These are phyloP conservation scores for Zonitis immaculata DNA, from an alignment of 2,888 invertebrate species.

Conservation along the genomic window DNA sequence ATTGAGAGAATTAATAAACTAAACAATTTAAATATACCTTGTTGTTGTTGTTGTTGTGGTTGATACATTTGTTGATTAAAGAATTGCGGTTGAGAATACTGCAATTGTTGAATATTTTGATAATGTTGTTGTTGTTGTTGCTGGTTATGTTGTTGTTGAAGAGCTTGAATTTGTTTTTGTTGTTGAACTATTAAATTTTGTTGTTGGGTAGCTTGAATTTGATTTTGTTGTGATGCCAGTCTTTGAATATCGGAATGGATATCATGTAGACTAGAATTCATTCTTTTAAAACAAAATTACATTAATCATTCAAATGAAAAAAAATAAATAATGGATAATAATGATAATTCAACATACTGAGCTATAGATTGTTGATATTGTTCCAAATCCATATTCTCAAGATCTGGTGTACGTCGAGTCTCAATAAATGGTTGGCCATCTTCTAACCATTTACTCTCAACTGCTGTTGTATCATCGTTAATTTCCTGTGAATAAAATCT, in stretches of 20 bases:
- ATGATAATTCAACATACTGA: conserved; percentile 57
- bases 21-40: conserved; percentile 3
- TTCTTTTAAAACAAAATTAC: conserved; percentile 53
- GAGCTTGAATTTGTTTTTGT: conserved; percentile 47
- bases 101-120: neutral
- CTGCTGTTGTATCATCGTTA: conserved; percentile 53
- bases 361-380: conserved; percentile 62
- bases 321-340: neutral
- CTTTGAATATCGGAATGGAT: conserved; percentile 92
- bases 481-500: conserved; percentile 50
- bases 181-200: conserved; percentile 55
- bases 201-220: conserved; percentile 61
- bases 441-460: conserved; percentile 65
- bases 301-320: too few species aligned
- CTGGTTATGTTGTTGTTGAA: conserved; percentile 39
- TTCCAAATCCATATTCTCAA: conserved; percentile 75
- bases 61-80: conserved; percentile 53
- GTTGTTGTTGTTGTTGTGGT: conserved; percentile 49
- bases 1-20: neutral
- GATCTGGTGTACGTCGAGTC: conserved; percentile 66
- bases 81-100: conserved; percentile 40
- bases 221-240: conserved; percentile 76
- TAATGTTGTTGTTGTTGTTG: conserved; percentile 21
- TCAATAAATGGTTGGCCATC: conserved; percentile 58
- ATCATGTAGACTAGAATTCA: conserved; percentile 91